These are phyloP conservation scores for Rhingia rostrata DNA, from an alignment of 2,888 invertebrate species.

Conservation along the genomic window DNA sequence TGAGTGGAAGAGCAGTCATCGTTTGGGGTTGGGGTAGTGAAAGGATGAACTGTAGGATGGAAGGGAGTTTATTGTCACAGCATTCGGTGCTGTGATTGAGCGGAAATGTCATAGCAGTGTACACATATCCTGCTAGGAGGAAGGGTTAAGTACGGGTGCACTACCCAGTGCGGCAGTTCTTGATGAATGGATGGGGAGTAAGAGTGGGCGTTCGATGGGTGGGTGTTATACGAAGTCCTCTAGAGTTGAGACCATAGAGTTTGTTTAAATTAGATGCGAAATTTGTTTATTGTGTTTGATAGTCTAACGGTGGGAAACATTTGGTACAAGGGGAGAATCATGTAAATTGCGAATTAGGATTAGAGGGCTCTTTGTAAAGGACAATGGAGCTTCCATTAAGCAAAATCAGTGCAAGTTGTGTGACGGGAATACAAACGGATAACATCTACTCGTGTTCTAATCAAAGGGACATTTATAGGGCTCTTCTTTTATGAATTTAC, in stretches of 20 bases:
- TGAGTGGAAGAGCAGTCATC: not conserved
- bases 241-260: slow-evolving; percentile 2
- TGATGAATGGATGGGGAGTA: slow-evolving; percentile 2
- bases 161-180: not conserved
- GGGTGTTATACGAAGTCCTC: slow-evolving; percentile 1
- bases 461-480: no score
- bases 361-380: slow-evolving; percentile 26
- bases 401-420: slow-evolving; percentile 17
- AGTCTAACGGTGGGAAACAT: not conserved
- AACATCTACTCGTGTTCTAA: no score
- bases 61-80: slow-evolving; percentile 3
- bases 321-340: slow-evolving; percentile 44
- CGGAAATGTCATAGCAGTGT: slow-evolving; percentile 43
- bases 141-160: slow-evolving; percentile 53
- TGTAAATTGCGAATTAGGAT: slow-evolving; percentile 60
- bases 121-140: slow-evolving; percentile 41
- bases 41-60: not conserved
- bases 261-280: slow-evolving; percentile 52
- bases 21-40: not conserved
- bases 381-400: slow-evolving; percentile 17
- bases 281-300: slow-evolving; percentile 55
- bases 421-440: slow-evolving; percentile 8
- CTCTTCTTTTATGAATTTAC: no score
- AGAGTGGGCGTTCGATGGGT: not conserved
- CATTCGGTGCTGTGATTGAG: slow-evolving; percentile 28